Evolutionary conservation across 53 echinoderm and acorn worm genomes (phyloP), one percentile per base, ranked within the genome.

Genomic region (Astropecten irregularis): DNA sequence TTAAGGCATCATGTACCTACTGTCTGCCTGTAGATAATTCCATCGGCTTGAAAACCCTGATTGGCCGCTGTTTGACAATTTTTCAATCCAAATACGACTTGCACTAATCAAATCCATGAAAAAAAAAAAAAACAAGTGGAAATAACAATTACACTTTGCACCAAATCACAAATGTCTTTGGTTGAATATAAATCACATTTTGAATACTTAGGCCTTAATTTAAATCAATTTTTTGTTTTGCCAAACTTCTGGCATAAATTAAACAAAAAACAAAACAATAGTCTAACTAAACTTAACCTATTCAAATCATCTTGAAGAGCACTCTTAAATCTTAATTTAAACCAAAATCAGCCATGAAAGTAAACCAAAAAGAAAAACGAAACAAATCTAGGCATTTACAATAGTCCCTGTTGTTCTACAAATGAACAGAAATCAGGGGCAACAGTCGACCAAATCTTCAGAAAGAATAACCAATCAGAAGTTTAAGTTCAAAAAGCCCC

Each of bases 1-100:
- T 72, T 79, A 79, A 79, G 79, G 79, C 79, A 79, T 60, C 79
- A 39, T 29, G 18, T 27, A 61, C 60, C 46, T 48, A 20, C 60
- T 33, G 42, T 62, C 19, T 61, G 79, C 62, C 79, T 46, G 46
- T 61, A 47, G 46, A 79, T 79, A 20, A n/a, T 40, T 49, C 46
- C 60, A 79, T 30, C n/a, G 61, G 30, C 2, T 32, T 21, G 46
- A 32, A 79, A 59, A 31, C 47, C 62, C 21, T 3, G 18, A 39
- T 59, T 0, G 20, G 0, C 19, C 55, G 16, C 26, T 47, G 34
- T 6, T 35, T 5, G 27, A 28, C 40, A 13, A 20, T 7, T 46
- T 79, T 47, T 33, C 27, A 18, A 31, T 32, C 2, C 38, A 46
- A 68, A 23, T 23, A 7, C 61, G 31, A 79, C 47, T 79, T 79